These are phyloP conservation scores for Acrocera orbiculus DNA, from an alignment of 2,888 invertebrate species.

Conservation along the genomic window DNA sequence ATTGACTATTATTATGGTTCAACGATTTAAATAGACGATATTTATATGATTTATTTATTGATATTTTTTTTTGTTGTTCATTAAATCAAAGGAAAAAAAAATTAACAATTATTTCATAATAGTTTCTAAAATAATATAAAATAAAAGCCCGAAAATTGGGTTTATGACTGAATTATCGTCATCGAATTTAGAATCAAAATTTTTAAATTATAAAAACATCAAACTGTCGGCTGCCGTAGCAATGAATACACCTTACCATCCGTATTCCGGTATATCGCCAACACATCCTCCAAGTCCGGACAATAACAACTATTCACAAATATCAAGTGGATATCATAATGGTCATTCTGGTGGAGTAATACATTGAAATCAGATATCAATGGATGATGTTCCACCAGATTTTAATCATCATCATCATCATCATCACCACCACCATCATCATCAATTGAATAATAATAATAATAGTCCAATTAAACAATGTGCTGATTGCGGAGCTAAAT, in stretches of 20 bases:
- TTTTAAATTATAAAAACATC: conserved; percentile 32
- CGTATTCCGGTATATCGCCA: conserved; percentile 64
- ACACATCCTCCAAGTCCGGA: conserved; percentile 61
- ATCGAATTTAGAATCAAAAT: conserved; percentile 14
- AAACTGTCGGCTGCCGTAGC: conserved; percentile 76
- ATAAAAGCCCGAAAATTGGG: too few relatives aligned
- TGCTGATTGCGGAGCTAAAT: conserved; percentile 71
- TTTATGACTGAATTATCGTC: conserved; percentile 13
- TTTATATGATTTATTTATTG: too few relatives aligned
- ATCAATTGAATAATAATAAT: conserved; percentile 26
- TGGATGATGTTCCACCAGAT: conserved; percentile 27
- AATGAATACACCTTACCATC: conserved; percentile 85
- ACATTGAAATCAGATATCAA: conserved; percentile 24
- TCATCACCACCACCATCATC: conserved; percentile 17
- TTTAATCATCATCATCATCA: conserved; percentile 17
- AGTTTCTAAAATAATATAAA: too few relatives aligned
- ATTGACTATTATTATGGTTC: too few relatives aligned
- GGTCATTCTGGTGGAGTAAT: conserved; percentile 25
- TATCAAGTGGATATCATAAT: conserved; percentile 33
- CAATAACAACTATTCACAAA: conserved; percentile 45
- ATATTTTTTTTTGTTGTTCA: too few relatives aligned
- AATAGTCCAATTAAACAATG: conserved; percentile 51
- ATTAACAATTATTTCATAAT: too few relatives aligned
- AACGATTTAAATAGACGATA: too few relatives aligned
- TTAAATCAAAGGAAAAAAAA: too few relatives aligned